Base-by-base conservation (phyloP, 1,140 invertebrate genomes). In the Drosophila grimshawi region DNA sequence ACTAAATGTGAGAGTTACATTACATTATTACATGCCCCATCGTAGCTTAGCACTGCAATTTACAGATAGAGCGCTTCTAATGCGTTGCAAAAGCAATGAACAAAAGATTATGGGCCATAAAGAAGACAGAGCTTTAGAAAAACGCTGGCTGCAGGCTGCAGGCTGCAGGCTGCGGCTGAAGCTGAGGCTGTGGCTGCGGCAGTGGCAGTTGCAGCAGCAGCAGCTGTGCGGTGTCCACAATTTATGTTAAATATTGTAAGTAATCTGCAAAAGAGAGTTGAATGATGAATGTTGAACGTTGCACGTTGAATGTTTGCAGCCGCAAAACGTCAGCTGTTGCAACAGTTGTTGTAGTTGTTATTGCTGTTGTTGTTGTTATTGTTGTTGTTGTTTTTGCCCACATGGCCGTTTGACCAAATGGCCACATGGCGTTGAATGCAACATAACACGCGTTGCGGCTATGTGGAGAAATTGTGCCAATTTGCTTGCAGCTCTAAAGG, bases 391-490 rank as follows among this genome's bases (percentile, higher is more conserved):
- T 19, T 62, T 62, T 7, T 57, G 78, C 46, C 63, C 83, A 79
- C 71, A 86, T 78, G 76, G 83, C 75, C 55, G 35, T 27, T 19
- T 19, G 19, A 19, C 19, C 19, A 19, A 19, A 19, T 19, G 19
- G 39, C 39, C 39, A 41, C 10, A 43, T 67, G 55, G 46, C 29
- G 30, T 73, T 61, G 68, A 77, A 70, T 86, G 82, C 76, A 86
- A 86, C 76, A 82, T 70, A 86, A 86, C 70, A 86, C 83, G 74
- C 81, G 61, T 71, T 64, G 66, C 43, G 71, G 66, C 59, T 49
- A 48, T 74, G 49, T 62, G 80, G 83, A 89, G 83, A 88, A 88
- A 88, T 88, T 88, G 83, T 89, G 85, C 80, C 83, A 88, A 88
- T 88, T 88, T 88, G 85, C 72, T 88, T 85, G 85, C 52, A 41